Evolutionary conservation across 2,797 vertebrate genomes (phyloP).

Genomic region (Telmatherina bonti): DNA sequence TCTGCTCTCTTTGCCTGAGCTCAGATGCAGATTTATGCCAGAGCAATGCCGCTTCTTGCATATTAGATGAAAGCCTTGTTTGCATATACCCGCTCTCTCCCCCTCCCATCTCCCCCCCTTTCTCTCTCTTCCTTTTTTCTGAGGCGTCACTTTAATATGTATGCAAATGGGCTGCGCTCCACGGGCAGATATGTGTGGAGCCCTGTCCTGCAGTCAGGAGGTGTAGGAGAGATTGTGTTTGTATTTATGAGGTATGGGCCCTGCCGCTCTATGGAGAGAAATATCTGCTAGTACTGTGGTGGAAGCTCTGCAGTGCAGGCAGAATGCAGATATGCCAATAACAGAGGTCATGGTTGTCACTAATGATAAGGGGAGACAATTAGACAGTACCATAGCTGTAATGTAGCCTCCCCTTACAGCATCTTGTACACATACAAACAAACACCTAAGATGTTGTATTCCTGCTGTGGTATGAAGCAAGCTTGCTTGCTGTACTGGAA

Average conservation of each 20-base stretch:
- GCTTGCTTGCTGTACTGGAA: slow-evolving; percentile 54
- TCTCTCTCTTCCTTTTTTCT: slow-evolving; percentile 91
- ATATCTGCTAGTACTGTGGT: slow-evolving; percentile 71
- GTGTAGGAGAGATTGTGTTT: slow-evolving; percentile 84
- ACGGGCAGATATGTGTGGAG: slow-evolving; percentile 89
- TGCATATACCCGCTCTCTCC: slow-evolving; percentile 81
- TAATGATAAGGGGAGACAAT: slow-evolving; percentile 79
- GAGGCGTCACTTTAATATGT: slow-evolving; percentile 96
- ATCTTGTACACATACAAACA: slow-evolving; percentile 42
- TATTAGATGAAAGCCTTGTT: slow-evolving; percentile 87
- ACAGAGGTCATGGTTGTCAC: slow-evolving; percentile 79
- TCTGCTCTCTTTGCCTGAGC: slow-evolving; percentile 74
- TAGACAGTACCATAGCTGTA: slow-evolving; percentile 75
- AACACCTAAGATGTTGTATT: slow-evolving; percentile 42
- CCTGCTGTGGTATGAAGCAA: slow-evolving; percentile 41
- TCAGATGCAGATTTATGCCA: slow-evolving; percentile 85
- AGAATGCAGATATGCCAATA: slow-evolving; percentile 82
- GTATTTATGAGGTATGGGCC: slow-evolving; percentile 84
- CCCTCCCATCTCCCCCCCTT: slow-evolving; percentile 59
- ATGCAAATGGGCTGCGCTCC: slow-evolving; percentile 94
- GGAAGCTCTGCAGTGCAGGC: slow-evolving; percentile 81
- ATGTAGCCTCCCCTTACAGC: slow-evolving; percentile 60
- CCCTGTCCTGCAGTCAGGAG: slow-evolving; percentile 90
- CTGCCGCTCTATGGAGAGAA: slow-evolving; percentile 76
- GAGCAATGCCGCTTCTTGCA: slow-evolving; percentile 82